A percentile compares a stretch with the other conserved stretches of the same genome.
These are phyloP conservation scores for Myanophis thanlyinensis DNA, from an alignment of 2,113 vertebrate genomes.

Conservation along the genomic window DNA sequence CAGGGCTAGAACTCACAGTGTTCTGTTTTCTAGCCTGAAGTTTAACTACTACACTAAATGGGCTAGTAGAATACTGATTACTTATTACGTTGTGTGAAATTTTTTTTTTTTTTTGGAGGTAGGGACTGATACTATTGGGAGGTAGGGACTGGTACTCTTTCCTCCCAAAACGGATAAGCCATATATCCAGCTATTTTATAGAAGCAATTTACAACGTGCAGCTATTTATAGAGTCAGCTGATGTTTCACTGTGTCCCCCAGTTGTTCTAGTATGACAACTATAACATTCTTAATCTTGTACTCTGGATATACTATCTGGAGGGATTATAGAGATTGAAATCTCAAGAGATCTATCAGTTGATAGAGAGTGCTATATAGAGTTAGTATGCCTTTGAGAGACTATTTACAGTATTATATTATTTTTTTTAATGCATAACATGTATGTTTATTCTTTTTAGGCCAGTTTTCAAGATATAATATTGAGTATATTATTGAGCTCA, in stretches of 20 bases:
- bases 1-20: not conserved
- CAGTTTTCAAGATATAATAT: not conserved
- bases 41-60: not conserved
- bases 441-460: not conserved
- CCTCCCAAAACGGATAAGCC: not conserved
- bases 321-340: not conserved
- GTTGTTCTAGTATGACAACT: not conserved
- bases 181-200: not conserved
- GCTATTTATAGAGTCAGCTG: not conserved
- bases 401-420: not conserved
- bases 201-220: not conserved
- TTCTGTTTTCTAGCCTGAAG: not conserved
- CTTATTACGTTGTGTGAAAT: not conserved
- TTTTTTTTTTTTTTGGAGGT: not conserved
- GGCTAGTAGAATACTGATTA: not conserved
- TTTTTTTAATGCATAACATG: conserved; percentile 28
- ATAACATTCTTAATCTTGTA: not conserved
- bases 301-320: not conserved
- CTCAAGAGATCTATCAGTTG: not conserved
- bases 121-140: not conserved
- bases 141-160: not conserved
- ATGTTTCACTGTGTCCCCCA: not conserved
- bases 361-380: not conserved
- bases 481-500: not conserved
- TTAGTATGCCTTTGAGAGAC: not conserved